phyloP scores from a whole-genome alignment of 2,888 invertebrate genomes.

The Cyaniris semiargus region DNA sequence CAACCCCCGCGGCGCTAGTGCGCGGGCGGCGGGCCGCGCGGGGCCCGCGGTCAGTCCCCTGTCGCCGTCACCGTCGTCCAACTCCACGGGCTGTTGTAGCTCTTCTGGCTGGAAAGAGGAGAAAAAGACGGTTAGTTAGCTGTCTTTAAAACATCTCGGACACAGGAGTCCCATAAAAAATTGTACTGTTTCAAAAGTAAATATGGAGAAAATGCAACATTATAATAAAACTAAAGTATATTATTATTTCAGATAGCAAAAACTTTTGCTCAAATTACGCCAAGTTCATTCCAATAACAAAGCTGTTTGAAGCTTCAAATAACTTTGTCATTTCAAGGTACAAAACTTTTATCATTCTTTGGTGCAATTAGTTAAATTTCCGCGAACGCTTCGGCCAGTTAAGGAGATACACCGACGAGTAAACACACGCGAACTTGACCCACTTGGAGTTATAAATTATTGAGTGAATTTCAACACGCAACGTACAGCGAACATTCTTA shows the following conservation, averaged over 20 bases:
- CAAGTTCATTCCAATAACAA: not conserved
- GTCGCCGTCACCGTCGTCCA: conserved; percentile 84
- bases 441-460: conserved; percentile 62
- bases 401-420: conserved; percentile 23
- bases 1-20: conserved; percentile 50
- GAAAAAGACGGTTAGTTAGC: conserved; percentile 34
- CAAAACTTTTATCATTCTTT: not conserved
- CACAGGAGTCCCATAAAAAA: not conserved
- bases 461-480: conserved; percentile 49
- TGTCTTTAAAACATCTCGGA: not conserved
- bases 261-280: not conserved
- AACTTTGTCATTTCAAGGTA: not conserved
- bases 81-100: conserved; percentile 82
- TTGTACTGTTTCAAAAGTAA: not conserved
- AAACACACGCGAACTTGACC: conserved; percentile 66
- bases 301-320: not conserved
- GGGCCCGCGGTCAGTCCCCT: conserved; percentile 83
- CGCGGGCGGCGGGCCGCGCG: conserved; percentile 77
- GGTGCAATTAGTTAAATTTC: conserved; percentile 14
- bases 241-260: not conserved
- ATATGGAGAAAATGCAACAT: not conserved
- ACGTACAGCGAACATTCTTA: conserved; percentile 45
- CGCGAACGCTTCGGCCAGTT: conserved; percentile 17
- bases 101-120: conserved; percentile 79
- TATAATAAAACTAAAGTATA: not conserved